These are phyloP conservation scores for Eupithecia pulchellata DNA, from an alignment of 2,888 invertebrate genomes.

Conservation along the genomic window DNA sequence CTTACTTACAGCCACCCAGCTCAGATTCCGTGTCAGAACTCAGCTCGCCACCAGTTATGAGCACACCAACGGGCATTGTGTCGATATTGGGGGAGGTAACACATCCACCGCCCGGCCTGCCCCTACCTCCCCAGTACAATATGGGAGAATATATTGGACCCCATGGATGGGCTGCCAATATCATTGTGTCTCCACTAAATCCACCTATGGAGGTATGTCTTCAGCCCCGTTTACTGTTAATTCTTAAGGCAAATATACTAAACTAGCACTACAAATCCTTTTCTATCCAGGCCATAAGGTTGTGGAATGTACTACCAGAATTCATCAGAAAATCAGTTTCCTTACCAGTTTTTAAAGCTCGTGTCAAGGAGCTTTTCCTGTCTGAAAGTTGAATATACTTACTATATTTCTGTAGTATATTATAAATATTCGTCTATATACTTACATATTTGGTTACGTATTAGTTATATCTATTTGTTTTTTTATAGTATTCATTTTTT, in stretches of 20 bases:
- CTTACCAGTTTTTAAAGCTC: no score
- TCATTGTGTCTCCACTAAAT: slow-evolving; percentile 75
- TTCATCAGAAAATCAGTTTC: no score
- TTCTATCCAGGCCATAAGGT: no score
- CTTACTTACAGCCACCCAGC: slow-evolving; percentile 67
- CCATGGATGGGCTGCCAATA: slow-evolving; percentile 78
- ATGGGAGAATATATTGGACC: slow-evolving; percentile 79
- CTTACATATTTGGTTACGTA: no score
- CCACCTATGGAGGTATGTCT: slow-evolving; percentile 79
- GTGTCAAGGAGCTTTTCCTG: no score
- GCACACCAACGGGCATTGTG: slow-evolving; percentile 65
- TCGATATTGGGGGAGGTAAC: slow-evolving; percentile 73
- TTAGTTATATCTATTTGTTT: no score
- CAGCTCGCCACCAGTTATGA: slow-evolving; percentile 71
- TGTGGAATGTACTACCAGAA: no score
- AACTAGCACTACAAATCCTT: neutral
- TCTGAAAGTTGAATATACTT: no score
- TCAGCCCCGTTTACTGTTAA: neutral
- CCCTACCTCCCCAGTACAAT: slow-evolving; percentile 76
- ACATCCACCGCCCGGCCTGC: slow-evolving; percentile 78
- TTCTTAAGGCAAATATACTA: neutral
- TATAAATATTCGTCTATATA: no score
- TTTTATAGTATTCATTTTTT: no score
- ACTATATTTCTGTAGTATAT: no score
- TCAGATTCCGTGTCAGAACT: slow-evolving; percentile 72